A percentile compares a stretch with the other conserved stretches of the same genome.
These are phyloP conservation scores for Empidonax alnorum DNA, from an alignment of 2,113 vertebrate genomes.

Conservation along the genomic window DNA sequence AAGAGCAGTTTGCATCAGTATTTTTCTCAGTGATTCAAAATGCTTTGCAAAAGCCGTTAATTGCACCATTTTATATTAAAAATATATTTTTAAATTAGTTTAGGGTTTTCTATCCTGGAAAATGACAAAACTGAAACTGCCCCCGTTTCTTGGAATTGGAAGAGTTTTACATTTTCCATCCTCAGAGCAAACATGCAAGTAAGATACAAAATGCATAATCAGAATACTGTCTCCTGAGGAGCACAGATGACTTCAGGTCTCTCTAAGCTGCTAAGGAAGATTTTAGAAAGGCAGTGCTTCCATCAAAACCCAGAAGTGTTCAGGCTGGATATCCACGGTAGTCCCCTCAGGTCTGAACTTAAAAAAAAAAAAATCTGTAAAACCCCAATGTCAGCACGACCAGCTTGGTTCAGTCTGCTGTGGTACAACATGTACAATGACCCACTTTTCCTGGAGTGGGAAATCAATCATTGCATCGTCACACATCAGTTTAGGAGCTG, in stretches of 20 bases:
- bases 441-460: constrained; percentile 49
- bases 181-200: not conserved
- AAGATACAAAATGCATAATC: not conserved
- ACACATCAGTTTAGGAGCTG: constrained; percentile 48
- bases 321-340: not conserved
- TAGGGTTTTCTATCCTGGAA: not conserved
- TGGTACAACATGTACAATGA: constrained; percentile 42
- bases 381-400: not conserved
- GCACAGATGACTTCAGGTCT: not conserved
- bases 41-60: not conserved
- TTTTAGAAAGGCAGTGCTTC: not conserved
- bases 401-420: constrained; percentile 17
- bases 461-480: constrained; percentile 69
- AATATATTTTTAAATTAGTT: not conserved
- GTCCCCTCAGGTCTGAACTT: constrained; percentile 23
- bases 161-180: not conserved
- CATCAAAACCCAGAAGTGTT: not conserved
- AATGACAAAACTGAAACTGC: not conserved
- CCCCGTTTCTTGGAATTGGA: not conserved
- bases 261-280: not conserved
- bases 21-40: not conserved
- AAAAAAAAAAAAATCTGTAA: constrained; percentile 34
- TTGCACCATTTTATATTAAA: not conserved
- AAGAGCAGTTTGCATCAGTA: not conserved
- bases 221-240: not conserved